Evolutionary conservation across 1,140 invertebrate genomes (phyloP).

Genomic region (Drosophila sp.): DNA sequence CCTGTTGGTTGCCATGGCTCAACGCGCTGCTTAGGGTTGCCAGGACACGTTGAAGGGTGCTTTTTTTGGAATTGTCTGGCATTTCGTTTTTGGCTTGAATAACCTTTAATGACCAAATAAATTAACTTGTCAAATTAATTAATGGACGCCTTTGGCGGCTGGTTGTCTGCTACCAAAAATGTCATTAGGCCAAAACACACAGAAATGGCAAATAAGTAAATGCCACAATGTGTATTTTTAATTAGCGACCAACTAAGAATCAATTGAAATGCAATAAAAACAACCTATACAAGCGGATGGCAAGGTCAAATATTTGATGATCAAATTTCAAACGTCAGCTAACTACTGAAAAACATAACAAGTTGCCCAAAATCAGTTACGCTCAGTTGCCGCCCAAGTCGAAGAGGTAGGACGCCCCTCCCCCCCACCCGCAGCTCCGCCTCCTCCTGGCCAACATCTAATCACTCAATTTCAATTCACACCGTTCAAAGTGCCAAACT

Average conservation of each 20-base stretch:
- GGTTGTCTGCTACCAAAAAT: slow-evolving; percentile 19
- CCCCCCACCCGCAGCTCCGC: too few species aligned
- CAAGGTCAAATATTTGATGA: slow-evolving; percentile 53
- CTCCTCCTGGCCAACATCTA: slow-evolving; percentile 27
- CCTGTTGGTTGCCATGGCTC: slow-evolving; percentile 49
- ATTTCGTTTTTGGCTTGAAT: background rate
- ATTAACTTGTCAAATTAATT: slow-evolving; percentile 73
- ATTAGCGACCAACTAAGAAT: slow-evolving; percentile 56
- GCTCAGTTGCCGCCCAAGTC: slow-evolving; percentile 25
- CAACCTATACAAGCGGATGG: slow-evolving; percentile 50
- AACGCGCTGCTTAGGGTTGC: background rate
- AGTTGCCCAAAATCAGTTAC: slow-evolving; percentile 21
- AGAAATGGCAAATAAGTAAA: slow-evolving; percentile 34
- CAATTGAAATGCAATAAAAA: slow-evolving; percentile 77
- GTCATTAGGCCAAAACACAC: slow-evolving; percentile 1
- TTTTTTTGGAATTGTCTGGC: background rate
- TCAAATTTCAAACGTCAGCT: slow-evolving; percentile 18
- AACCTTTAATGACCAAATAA: slow-evolving; percentile 33
- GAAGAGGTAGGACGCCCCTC: background rate
- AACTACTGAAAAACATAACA: slow-evolving; percentile 1
- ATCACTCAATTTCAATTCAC: slow-evolving; percentile 77
- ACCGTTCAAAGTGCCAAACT: slow-evolving; percentile 51
- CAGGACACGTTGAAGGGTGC: slow-evolving; percentile 2
- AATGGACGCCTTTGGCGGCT: slow-evolving; percentile 25
- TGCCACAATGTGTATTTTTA: slow-evolving; percentile 56